Evolutionary conservation across 2,113 vertebrate genomes (phyloP), one percentile per base, ranked within the genome.

Genomic region (Meleagris gallopavo): DNA sequence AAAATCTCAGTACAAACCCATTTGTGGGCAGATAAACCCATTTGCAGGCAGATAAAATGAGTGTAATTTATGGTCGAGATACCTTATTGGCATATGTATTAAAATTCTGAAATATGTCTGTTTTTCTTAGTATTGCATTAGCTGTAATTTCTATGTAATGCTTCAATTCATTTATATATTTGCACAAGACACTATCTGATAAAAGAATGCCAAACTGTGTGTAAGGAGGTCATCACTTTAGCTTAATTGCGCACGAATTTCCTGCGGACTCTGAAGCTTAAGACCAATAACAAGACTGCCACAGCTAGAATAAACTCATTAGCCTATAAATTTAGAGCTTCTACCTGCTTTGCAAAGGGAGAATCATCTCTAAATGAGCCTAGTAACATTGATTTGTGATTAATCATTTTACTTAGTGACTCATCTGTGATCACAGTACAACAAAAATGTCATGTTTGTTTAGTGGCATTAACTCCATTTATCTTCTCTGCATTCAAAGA

Each of bases 301-400:
- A 97, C 96, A 97, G 96, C 95, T 94, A 95, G 95, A 97, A 98
- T 97, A 97, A 98, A 98, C 74, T 95, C 97, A 98, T 98, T 98
- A 98, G 94, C 95, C 95, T 97, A 96, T 97, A 96, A 97, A 97
- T 96, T 96, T 94, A 96, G 95, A 96, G 93, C 96, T 96, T 96
- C 92, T 96, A 96, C 96, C 89, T 95, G 92, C 95, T 93, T 95
- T 93, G 87, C 87, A 91, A 97, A 88, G 95, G 93, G 97, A 95
- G 94, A 96, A 97, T 96, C 83, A 96, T 97, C 96, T 98, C 95
- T 96, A 97, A 97, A 97, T 97, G 97, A 98, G 96, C 97, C 95
- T 98, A 93, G 96, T 97, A 97, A 97, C 97, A 98, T 95, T 97
- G 97, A 98, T 98, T 98, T 96, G 93, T 98, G 97, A 98, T 98